These are phyloP conservation scores for Rafetus swinhoei DNA, from an alignment of 2,113 vertebrate species.

Conservation along the genomic window DNA sequence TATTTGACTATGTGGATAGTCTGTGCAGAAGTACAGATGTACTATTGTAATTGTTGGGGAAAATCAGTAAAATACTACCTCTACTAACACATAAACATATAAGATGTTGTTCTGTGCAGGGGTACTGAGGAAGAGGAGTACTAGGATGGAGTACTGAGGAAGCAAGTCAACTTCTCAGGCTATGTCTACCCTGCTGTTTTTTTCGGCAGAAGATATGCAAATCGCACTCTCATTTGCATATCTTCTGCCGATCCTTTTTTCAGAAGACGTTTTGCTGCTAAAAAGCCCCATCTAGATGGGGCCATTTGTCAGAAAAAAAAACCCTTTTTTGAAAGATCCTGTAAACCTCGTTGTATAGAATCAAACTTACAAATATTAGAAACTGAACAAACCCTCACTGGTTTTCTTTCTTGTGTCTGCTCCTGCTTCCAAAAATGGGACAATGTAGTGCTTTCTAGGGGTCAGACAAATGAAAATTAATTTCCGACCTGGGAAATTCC, in stretches of 20 bases:
- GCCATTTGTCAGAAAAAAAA: no score
- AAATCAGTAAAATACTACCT: not conserved
- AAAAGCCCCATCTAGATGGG: no score
- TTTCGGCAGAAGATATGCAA: no score
- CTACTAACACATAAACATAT: no score
- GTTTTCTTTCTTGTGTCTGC: not conserved
- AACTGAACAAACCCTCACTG: not conserved
- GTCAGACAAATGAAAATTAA: constrained; percentile 3
- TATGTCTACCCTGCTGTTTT: no score
- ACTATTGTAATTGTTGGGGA: not conserved
- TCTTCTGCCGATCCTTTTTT: no score
- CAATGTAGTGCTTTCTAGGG: not conserved
- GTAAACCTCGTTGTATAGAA: not conserved
- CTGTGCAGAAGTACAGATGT: not conserved
- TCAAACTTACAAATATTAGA: not conserved
- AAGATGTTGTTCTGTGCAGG: no score
- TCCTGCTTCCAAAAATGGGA: not conserved
- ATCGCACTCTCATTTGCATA: no score
- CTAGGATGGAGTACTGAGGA: not conserved
- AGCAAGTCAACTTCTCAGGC: not conserved
- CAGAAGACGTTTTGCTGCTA: no score
- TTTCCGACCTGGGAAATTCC: not conserved
- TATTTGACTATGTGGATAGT: not conserved
- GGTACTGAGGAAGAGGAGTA: not conserved
- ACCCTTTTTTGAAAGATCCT: no score